Base-by-base conservation (phyloP, 2,113 vertebrate genomes). In the Azemiops feae region DNA sequence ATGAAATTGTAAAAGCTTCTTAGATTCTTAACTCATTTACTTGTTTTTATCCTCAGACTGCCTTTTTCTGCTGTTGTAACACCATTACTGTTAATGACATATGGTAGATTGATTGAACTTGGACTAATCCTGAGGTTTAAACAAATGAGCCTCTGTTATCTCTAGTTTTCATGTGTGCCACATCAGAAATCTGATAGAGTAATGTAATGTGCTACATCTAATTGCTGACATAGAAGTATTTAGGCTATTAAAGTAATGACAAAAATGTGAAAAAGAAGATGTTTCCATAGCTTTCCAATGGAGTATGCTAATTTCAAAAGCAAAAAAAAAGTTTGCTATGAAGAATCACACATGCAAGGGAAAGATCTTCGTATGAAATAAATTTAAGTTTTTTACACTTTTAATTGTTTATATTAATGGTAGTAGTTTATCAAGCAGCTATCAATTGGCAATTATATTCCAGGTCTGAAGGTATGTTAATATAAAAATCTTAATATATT, bases 161-260 rank as follows among this genome's bases (percentile, higher is more conserved):
- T 96, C 93, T 88, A 91, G 93, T 91, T 97, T 98, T 97, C 97
- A 97, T 97, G 97, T 97, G 97, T 97, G 97, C 95, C 34, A 89
- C 97, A 97, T 97, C 96, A 97, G 97, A 97, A 97, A 97, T 92
- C 95, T 96, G 94, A 96, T 22, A 97, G 98, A 98, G 98, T 98
- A 98, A 98, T 97, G 97, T 98, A 98, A 98, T 96, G 95, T 96
- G 98, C 96, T 97, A 95, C 94, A 90, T 95, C 98, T 99, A 99
- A 99, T 98, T 99, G 98, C 98, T 98, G 98, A 98, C 98, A 98
- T 93, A 92, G 96, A 96, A 96, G 97, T 95, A 97, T 96, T 97
- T 94, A 96, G 96, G 95, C 97, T 93, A 97, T 95, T 69, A 91
- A 97, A 96, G 96, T 96, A 97, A 97, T 91, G 91, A 93, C 91